Evolutionary conservation across 2,888 invertebrate species (phyloP).

Genomic region (Bedellia somnulentella): DNA sequence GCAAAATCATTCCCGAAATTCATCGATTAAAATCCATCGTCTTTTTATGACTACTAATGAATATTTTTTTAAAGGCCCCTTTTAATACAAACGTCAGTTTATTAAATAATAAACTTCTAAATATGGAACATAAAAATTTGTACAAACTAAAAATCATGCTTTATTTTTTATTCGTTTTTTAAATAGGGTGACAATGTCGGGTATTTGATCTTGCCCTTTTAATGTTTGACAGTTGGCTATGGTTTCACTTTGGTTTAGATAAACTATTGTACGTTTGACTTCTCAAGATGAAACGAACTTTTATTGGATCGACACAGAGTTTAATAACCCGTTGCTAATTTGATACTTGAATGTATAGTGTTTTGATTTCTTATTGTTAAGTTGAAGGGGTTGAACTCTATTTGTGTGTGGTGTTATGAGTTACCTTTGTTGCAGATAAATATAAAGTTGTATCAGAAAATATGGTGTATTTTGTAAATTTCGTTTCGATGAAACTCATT

Average conservation of each 20-base stretch:
- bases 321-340: too few relatives aligned
- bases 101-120: slow-evolving; percentile 10
- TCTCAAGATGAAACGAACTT: too few relatives aligned
- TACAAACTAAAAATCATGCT: slow-evolving; percentile 9
- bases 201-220: slow-evolving; percentile 9
- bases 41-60: slow-evolving; percentile 10
- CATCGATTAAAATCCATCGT: slow-evolving; percentile 10
- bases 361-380: too few relatives aligned
- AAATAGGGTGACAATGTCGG: slow-evolving; percentile 7
- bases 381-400: too few relatives aligned
- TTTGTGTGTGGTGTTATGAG: too few relatives aligned
- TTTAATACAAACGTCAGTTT: slow-evolving; percentile 6
- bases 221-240: slow-evolving; percentile 8
- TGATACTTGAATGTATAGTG: too few relatives aligned
- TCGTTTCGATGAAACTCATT: too few relatives aligned
- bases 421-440: too few relatives aligned
- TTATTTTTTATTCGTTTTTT: slow-evolving; percentile 5
- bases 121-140: slow-evolving; percentile 10
- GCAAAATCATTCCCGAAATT: slow-evolving; percentile 11
- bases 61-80: slow-evolving; percentile 6
- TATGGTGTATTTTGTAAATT: too few relatives aligned
- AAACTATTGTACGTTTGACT: slow-evolving; percentile 4
- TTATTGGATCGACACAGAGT: too few relatives aligned
- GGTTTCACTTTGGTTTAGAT: slow-evolving; percentile 6
- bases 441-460: too few relatives aligned